phyloP scores from a whole-genome alignment of 2,888 invertebrate genomes.

The Cephus rjabovi region DNA sequence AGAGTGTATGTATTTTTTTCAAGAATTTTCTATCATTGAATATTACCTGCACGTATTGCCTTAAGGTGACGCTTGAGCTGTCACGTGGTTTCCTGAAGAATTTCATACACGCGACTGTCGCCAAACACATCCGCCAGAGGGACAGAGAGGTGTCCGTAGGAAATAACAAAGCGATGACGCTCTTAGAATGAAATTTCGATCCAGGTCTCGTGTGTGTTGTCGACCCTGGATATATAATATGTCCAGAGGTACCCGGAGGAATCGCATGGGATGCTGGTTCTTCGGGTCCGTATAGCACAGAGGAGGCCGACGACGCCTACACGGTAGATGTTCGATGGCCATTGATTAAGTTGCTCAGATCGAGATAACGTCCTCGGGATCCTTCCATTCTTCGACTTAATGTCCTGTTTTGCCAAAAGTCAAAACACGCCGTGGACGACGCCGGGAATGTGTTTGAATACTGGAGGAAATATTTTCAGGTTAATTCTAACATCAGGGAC shows the following conservation, averaged over 20 bases:
- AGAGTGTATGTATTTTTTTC: background rate
- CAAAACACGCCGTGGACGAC: background rate
- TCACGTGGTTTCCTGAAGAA: background rate
- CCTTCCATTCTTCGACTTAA: constrained; percentile 9
- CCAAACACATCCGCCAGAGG: constrained; percentile 6
- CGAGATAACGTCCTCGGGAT: constrained; percentile 46
- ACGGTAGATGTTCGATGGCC: constrained; percentile 42
- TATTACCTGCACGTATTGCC: background rate
- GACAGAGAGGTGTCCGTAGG: constrained; percentile 31
- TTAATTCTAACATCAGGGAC: background rate
- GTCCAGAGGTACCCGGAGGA: background rate
- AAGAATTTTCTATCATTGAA: background rate
- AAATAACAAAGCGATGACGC: constrained; percentile 53
- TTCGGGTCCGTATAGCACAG: background rate
- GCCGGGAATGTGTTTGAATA: background rate
- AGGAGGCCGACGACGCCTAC: constrained; percentile 37
- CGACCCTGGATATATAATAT: background rate
- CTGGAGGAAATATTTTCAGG: background rate
- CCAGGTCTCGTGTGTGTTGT: background rate
- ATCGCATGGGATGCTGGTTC: background rate
- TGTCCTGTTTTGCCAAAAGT: background rate
- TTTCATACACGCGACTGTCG: background rate
- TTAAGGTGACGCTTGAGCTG: background rate
- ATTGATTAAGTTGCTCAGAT: constrained; percentile 54
- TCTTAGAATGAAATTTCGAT: constrained; percentile 2